phyloP scores from a whole-genome alignment of 2,113 vertebrate genomes.

The Ctenomys sociabilis region DNA sequence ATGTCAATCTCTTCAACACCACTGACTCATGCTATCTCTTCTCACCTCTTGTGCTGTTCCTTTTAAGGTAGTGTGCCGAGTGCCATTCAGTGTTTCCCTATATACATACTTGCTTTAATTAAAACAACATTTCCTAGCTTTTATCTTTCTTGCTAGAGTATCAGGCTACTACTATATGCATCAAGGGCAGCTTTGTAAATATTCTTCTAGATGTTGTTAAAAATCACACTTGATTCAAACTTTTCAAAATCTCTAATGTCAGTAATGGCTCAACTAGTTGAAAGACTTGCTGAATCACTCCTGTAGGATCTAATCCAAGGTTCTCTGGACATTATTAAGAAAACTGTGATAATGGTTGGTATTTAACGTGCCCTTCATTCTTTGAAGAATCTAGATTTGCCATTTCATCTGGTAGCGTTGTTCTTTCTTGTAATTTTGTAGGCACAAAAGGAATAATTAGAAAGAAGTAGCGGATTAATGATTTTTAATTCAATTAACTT shows the following conservation, averaged over 20 bases:
- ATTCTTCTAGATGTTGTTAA: constrained; percentile 56
- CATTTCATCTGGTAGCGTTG: constrained; percentile 2
- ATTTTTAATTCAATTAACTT: constrained; percentile 67
- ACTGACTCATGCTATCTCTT: constrained; percentile 55
- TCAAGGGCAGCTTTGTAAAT: constrained; percentile 42
- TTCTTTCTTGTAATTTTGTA: constrained; percentile 68
- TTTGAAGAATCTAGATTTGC: constrained; percentile 36
- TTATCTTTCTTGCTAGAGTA: constrained; percentile 26
- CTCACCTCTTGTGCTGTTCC: constrained; percentile 31
- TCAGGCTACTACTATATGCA: background rate
- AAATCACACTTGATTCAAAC: constrained; percentile 25
- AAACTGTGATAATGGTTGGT: constrained; percentile 4
- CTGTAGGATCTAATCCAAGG: constrained; percentile 39
- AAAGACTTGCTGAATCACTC: constrained; percentile 53
- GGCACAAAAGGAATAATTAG: constrained; percentile 58
- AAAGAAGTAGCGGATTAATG: constrained; percentile 68
- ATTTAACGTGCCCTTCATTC: constrained; percentile 60
- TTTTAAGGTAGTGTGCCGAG: background rate
- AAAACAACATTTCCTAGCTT: constrained; percentile 53
- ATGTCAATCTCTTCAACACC: constrained; percentile 54
- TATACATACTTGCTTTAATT: background rate
- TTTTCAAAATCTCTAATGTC: constrained; percentile 39
- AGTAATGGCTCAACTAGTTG: background rate
- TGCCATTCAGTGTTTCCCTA: constrained; percentile 36
- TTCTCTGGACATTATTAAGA: constrained; percentile 25